Percentiles rank a stretch among this genome's conserved stretches.
Evolutionary conservation across 2,113 vertebrate genomes (phyloP).

Genomic region (Antechinus flavipes): DNA sequence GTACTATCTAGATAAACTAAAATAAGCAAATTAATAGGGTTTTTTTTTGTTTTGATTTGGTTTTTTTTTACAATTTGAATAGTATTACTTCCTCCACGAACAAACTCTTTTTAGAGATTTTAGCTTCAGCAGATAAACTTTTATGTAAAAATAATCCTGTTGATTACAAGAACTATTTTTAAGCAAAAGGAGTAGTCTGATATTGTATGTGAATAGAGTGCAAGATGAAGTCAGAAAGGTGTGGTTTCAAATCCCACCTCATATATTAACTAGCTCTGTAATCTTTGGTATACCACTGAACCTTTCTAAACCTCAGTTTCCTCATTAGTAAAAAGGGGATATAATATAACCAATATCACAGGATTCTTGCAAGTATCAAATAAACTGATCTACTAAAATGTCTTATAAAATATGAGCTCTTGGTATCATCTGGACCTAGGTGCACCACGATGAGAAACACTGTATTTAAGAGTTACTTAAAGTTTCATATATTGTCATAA

Average conservation of each 20-base stretch:
- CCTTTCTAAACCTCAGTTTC: not conserved
- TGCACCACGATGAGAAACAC: not conserved
- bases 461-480: not conserved
- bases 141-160: not conserved
- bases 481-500: not conserved
- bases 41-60: not conserved
- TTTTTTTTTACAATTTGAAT: not conserved
- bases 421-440: not conserved
- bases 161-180: not conserved
- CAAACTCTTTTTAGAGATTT: not conserved
- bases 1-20: not conserved
- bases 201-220: not conserved
- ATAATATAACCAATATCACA: not conserved
- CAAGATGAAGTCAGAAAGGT: not conserved
- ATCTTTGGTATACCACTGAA: not conserved
- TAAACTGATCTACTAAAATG: not conserved
- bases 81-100: not conserved
- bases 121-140: not conserved
- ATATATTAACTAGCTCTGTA: not conserved
- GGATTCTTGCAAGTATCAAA: not conserved
- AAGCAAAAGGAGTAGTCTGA: not conserved
- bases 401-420: not conserved
- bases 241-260: not conserved
- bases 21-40: conserved; percentile 30
- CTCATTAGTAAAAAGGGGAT: not conserved